Base-by-base conservation (phyloP, 2,888 invertebrate genomes). In the Hydriomena furcata region DNA sequence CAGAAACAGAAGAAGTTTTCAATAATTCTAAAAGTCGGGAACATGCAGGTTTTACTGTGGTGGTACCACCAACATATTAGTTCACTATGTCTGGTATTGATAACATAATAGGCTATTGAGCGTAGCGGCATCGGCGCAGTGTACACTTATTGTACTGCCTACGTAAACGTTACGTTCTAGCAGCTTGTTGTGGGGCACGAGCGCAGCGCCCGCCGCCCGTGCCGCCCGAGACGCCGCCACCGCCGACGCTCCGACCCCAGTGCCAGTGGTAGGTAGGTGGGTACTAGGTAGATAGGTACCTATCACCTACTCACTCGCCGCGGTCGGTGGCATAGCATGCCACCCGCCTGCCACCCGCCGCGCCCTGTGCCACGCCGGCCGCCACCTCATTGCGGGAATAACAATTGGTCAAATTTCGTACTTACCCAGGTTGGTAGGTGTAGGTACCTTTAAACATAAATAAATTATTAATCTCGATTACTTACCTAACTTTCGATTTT, bases 131-230 rank as follows among this genome's bases (percentile, higher is more conserved):
- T 11, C 17, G n/a, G 25, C 25, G 17, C 27, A 27, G 27, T 25
- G 27, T 12, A n/a, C n/a, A n/a, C n/a, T n/a, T 11, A 11, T 30
- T 1, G 13, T 11, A 31, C 23, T 31, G 34, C 85, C 85, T 85
- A 87, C 87, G 81, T 87, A 88, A 87, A 27, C 86, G 82, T 87
- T 87, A 86, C 84, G 82, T 82, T 86, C 84, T 87, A 87, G 87
- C 88, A 87, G 86, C 88, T 88, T 89, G 87, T 88, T 88, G 85
- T 89, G 84, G 79, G 83, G 85, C 88, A 88, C 85, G 87, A 84
- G 85, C 84, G 83, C 83, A 81, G 84, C 81, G 72, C 76, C 73
- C 12, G 12, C 12, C 30, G 28, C 6, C 10, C n/a, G n/a, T 17
- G 12, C 12, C 30, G 27, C 27, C 27, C 10, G 11, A 5, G 12